A percentile compares a stretch with the other conserved stretches of the same genome.
These are phyloP conservation scores for Eustalomyia histrio DNA, from an alignment of 2,888 invertebrate species.

Conservation along the genomic window DNA sequence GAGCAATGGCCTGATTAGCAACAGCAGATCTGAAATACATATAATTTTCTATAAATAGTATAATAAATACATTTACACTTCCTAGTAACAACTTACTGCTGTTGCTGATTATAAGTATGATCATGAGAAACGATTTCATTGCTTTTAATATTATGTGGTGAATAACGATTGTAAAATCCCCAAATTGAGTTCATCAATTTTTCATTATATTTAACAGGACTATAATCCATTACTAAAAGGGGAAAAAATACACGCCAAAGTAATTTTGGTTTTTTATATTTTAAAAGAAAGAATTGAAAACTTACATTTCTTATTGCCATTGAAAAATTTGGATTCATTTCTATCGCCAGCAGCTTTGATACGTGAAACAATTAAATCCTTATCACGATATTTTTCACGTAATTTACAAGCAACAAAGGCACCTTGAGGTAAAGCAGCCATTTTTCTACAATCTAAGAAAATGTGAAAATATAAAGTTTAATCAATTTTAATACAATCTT, in stretches of 20 bases:
- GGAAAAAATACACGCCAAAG: not conserved
- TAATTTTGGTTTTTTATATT: too few species aligned
- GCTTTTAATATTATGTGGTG: conserved; percentile 92
- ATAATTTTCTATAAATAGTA: not conserved
- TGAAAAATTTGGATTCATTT: conserved; percentile 70
- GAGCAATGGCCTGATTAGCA: conserved; percentile 72
- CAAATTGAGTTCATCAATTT: conserved; percentile 95
- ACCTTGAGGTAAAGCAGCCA: conserved; percentile 89
- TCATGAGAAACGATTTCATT: conserved; percentile 81
- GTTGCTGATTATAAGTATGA: conserved; percentile 69
- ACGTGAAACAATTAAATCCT: conserved; percentile 81
- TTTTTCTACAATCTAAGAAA: conserved; percentile 74
- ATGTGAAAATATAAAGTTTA: conserved; percentile 12
- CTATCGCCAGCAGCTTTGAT: conserved; percentile 78
- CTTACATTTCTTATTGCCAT: conserved; percentile 75
- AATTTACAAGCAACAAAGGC: conserved; percentile 87
- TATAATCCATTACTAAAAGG: conserved; percentile 83
- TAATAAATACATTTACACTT: not conserved
- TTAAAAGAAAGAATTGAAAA: too few species aligned
- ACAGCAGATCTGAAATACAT: conserved; percentile 70
- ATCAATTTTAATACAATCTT: not conserved
- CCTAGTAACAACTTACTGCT: conserved; percentile 70
- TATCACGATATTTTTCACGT: conserved; percentile 78
- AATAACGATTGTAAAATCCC: conserved; percentile 94
- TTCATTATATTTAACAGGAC: conserved; percentile 89